Base-by-base conservation (phyloP, 2,888 invertebrate species). In the Drosophila robusta region DNA sequence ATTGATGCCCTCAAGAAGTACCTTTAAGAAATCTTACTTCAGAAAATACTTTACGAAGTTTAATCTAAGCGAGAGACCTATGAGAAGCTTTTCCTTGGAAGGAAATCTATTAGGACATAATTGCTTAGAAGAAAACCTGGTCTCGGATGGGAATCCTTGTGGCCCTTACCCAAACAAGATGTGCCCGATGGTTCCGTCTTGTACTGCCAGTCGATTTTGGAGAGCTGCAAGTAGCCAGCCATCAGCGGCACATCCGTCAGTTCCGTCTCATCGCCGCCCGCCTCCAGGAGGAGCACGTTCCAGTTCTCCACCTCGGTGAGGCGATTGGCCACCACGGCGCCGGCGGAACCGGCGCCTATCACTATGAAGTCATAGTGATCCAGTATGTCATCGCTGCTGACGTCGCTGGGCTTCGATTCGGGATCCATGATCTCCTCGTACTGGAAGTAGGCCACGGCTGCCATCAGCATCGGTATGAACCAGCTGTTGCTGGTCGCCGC, bases 181-280 rank as follows among this genome's bases (percentile, higher is more conserved):
- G 94, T 95, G 42, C 95, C 95, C 84, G 97, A 96, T 0, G 98
- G 97, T 90, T 98, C 98, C 1, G 97, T 97, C 92, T 98, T 98
- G 91, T 97, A 98, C 89, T 97, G 95, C 98, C 98, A 98, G 91
- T 98, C 98, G 54, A 98, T 93, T 90, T 96, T 95, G 70, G 96
- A 97, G 9, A 97, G 93, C 91, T 98, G 97, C 56, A 98, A 93
- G 89, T 97, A 98, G 0, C 96, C 97, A 0, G 98, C 97, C 90
- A 98, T 94, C 3, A 97, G 93, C 0, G 97, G 97, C 1, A 97
- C 97, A 88, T 98, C 97, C 0, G 97, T 97, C 86, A 97, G 95
- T 92, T 97, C 97, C 0, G 97, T 97, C 92, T 98, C 97, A 92
- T 97, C 97, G 1, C 96, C 97, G 1, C 97, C 97, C 1, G 97